phyloP scores from a whole-genome alignment of 2,888 invertebrate species.

The Erpobdella octoculata region DNA sequence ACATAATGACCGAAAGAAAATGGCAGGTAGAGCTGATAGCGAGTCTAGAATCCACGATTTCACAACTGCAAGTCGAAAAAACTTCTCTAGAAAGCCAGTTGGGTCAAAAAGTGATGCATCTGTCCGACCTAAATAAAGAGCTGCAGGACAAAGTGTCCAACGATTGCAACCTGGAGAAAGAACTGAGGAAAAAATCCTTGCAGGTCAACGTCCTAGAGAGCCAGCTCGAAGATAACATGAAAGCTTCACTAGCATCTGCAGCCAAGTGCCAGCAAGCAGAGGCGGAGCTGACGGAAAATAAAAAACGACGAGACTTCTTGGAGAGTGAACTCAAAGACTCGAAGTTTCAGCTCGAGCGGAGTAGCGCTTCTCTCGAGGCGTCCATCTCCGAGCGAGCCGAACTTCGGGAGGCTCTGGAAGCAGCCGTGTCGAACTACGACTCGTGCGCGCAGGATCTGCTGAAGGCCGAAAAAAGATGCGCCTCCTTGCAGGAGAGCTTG shows the following conservation, averaged over 20 bases:
- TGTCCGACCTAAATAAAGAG: slow-evolving; percentile 2
- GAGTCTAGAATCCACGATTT: not conserved
- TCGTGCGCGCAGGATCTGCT: not conserved
- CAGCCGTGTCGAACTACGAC: not conserved
- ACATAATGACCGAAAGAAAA: slow-evolving; percentile 5
- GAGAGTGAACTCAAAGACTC: not conserved
- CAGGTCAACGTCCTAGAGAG: slow-evolving; percentile 11
- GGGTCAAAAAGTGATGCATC: not conserved
- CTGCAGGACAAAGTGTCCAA: not conserved
- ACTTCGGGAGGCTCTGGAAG: not conserved
- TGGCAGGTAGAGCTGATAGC: slow-evolving; percentile 5
- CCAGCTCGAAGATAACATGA: not conserved
- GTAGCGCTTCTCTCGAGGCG: not conserved
- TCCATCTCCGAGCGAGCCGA: not conserved
- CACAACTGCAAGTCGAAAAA: not conserved
- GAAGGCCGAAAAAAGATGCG: not conserved
- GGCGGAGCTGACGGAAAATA: not conserved
- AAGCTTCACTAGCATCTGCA: not conserved
- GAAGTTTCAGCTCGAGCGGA: not conserved
- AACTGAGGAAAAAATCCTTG: not conserved
- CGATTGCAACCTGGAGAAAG: slow-evolving; percentile 8
- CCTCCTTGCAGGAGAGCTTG: slow-evolving; percentile 3
- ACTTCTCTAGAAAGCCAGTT: not conserved
- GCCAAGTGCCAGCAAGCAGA: slow-evolving; percentile 3
- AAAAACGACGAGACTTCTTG: not conserved